phyloP scores from a whole-genome alignment of 2,888 invertebrate species.

The Horisme vitalbata region DNA sequence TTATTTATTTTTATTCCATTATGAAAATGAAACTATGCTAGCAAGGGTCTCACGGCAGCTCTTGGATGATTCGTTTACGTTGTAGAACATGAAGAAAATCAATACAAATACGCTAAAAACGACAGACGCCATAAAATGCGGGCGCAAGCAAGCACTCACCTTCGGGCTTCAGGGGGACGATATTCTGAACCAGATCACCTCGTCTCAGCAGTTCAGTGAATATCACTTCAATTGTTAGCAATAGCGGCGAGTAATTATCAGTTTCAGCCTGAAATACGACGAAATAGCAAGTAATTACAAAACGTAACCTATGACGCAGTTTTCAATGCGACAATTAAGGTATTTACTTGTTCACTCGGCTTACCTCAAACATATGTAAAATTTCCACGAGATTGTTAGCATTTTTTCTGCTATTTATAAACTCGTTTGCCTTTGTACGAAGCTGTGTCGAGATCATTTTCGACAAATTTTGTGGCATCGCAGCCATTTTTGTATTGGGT shows the following conservation, averaged over 20 bases:
- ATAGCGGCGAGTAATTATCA: slow-evolving; percentile 79
- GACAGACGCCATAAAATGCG: slow-evolving; percentile 31
- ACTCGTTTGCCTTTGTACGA: slow-evolving; percentile 87
- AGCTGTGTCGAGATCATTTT: slow-evolving; percentile 86
- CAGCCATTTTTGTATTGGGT: slow-evolving; percentile 79
- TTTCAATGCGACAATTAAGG: slow-evolving; percentile 21
- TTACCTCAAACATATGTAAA: slow-evolving; percentile 86
- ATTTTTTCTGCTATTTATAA: slow-evolving; percentile 85
- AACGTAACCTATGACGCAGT: slow-evolving; percentile 62
- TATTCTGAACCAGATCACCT: slow-evolving; percentile 84
- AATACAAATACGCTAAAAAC: slow-evolving; percentile 46
- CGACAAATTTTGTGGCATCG: slow-evolving; percentile 63
- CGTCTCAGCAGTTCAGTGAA: slow-evolving; percentile 87
- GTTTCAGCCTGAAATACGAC: slow-evolving; percentile 66
- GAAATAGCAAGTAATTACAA: slow-evolving; percentile 40
- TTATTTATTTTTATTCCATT: neutral
- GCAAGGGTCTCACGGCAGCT: neutral
- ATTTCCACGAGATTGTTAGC: slow-evolving; percentile 87
- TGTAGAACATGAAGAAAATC: slow-evolving; percentile 42
- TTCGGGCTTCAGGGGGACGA: slow-evolving; percentile 82
- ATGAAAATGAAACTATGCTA: neutral
- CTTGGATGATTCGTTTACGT: neutral
- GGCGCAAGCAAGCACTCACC: slow-evolving; percentile 55
- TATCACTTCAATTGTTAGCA: slow-evolving; percentile 88
- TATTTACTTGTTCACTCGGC: slow-evolving; percentile 23